Evolutionary conservation across 2,888 invertebrate species (phyloP), one percentile per base, ranked within the genome.

Genomic region (Eledona agricola): DNA sequence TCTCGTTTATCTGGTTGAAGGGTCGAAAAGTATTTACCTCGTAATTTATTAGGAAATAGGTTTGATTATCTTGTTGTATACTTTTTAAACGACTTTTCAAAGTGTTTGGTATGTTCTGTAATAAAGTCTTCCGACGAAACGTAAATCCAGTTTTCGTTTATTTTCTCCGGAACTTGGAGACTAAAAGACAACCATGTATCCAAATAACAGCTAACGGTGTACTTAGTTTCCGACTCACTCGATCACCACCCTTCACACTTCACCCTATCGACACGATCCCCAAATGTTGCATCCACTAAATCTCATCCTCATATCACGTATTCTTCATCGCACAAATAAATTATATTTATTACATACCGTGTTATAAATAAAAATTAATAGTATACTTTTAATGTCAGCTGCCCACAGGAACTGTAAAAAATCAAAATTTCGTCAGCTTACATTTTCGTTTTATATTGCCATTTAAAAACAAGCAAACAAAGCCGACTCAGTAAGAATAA

Each of bases 71-170:
- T 35, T 37, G 37, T 37, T 47, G 28, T 47, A 28, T 35, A 28
- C 31, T 50, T 32, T 51, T 45, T 37, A 13, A 45, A 51, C 34
- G 19, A 31, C 25, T 32, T 40, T 50, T 31, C 40, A 31, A 49
- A 50, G 40, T 50, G 50, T 40, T 38, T 50, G 32, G 31, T 50
- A 40, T 38, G 50, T 50, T 50, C 40, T 50, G 40, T 32, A 50
- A 40, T 50, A 40, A 50, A 40, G 9, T 40, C 26, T 47, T 29
- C 28, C 47, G 37, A 9, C 37, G 28, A 10, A 20, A 23, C 37
- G 47, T 47, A 37, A 37, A 47, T 47, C 47, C 20, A 47, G 19
- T 47, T 29, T 26, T 35, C 37, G 9, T 47, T 47, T 47, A 47
- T 47, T 47, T 47, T 47, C 37, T 10, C 11, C 11, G 2, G 29